phyloP scores from a whole-genome alignment of 2,113 vertebrate genomes.

The Cyprinus carpio region DNA sequence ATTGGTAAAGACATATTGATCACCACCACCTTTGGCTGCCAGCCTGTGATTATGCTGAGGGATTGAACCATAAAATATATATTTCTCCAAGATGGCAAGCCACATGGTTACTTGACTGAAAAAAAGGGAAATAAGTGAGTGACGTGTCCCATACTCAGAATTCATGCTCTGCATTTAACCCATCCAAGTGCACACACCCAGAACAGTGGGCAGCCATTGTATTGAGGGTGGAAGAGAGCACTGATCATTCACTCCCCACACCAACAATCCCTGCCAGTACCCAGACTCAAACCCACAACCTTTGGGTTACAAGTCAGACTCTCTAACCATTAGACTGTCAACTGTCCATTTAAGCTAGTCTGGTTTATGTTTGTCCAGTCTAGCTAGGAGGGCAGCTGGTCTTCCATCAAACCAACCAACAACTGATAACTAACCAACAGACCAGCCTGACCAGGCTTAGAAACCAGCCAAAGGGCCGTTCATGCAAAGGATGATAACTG shows the following conservation, averaged over 20 bases:
- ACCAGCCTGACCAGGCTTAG: neutral
- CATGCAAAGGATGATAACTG: too few relatives aligned
- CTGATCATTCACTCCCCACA: too few relatives aligned
- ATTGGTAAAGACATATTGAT: conserved; percentile 53
- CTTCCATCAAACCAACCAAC: neutral
- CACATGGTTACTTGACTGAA: neutral
- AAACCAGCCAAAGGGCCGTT: too few relatives aligned
- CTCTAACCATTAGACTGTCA: too few relatives aligned
- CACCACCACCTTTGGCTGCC: conserved; percentile 32
- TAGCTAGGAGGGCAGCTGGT: neutral
- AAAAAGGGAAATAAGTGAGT: neutral
- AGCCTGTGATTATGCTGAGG: conserved; percentile 35
- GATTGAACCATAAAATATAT: conserved; percentile 19
- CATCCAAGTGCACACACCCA: too few relatives aligned
- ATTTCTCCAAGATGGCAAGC: conserved; percentile 6
- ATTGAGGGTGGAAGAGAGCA: too few relatives aligned
- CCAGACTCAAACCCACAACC: too few relatives aligned
- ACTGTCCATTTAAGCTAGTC: neutral
- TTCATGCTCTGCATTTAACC: too few relatives aligned
- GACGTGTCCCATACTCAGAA: too few relatives aligned
- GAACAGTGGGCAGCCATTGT: too few relatives aligned
- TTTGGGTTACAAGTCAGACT: too few relatives aligned
- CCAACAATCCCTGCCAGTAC: too few relatives aligned
- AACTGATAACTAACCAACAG: neutral
- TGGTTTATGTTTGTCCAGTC: neutral